A percentile compares a stretch with the other conserved stretches of the same genome.
Evolutionary conservation across 2,888 invertebrate genomes (phyloP).

Genomic region (Saturnia pavonia): DNA sequence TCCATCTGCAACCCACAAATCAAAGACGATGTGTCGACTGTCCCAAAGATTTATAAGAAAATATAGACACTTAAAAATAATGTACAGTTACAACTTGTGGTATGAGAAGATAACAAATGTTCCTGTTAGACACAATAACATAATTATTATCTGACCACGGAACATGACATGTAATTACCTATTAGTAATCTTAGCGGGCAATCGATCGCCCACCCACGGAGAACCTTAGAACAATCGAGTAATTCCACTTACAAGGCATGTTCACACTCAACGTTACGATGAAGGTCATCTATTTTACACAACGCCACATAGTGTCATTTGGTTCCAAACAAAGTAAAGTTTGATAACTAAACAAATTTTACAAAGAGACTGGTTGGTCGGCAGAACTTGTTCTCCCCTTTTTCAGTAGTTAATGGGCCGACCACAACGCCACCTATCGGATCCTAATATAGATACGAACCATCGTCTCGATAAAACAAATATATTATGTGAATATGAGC

Average conservation of each 20-base stretch:
- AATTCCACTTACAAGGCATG: slow-evolving; percentile 34
- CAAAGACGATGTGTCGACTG: background rate
- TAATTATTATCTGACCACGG: slow-evolving; percentile 44
- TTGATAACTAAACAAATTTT: background rate
- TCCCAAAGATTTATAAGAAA: background rate
- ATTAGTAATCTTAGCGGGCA: slow-evolving; percentile 51
- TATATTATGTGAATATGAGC: too few relatives aligned
- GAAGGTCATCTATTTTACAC: background rate
- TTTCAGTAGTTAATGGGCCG: too few relatives aligned
- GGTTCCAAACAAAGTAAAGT: background rate
- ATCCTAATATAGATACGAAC: too few relatives aligned
- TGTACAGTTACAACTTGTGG: slow-evolving; percentile 10
- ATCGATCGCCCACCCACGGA: slow-evolving; percentile 64
- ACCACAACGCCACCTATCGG: too few relatives aligned
- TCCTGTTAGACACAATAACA: slow-evolving; percentile 34
- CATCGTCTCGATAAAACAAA: too few relatives aligned
- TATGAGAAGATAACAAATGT: slow-evolving; percentile 24
- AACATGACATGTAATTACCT: slow-evolving; percentile 60
- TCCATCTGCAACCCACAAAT: background rate
- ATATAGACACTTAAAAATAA: background rate
- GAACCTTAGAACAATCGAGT: slow-evolving; percentile 65
- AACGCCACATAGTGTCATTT: background rate
- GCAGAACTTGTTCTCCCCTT: too few relatives aligned
- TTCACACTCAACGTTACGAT: slow-evolving; percentile 10
- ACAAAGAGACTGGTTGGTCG: too few relatives aligned